Percentiles rank a stretch among this genome's conserved stretches.
Evolutionary conservation across 2,888 invertebrate genomes (phyloP).

Genomic region (Acleris cristana): DNA sequence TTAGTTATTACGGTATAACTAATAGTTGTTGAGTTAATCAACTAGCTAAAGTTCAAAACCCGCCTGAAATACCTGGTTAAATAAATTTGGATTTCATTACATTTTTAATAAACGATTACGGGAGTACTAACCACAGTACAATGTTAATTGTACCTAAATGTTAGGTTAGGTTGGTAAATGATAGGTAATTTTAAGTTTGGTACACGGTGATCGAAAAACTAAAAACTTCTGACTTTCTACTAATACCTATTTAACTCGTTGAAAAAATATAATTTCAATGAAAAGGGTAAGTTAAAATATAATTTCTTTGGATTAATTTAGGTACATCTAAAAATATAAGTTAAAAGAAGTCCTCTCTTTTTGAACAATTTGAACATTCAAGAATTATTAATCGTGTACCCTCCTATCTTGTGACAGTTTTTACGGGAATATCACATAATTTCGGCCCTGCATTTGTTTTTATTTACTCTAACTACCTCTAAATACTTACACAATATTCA

Average conservation of each 20-base stretch:
- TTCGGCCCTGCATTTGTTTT: constrained; percentile 35
- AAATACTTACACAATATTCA: constrained; percentile 32
- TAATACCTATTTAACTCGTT: too few relatives aligned
- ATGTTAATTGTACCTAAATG: too few relatives aligned
- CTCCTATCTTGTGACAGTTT: constrained; percentile 25
- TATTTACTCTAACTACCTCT: constrained; percentile 3
- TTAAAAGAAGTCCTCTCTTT: neutral
- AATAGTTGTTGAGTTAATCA: too few relatives aligned
- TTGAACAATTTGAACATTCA: neutral
- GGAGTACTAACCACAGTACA: too few relatives aligned
- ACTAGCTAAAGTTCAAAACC: too few relatives aligned
- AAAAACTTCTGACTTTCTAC: neutral
- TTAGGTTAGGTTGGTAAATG: too few relatives aligned
- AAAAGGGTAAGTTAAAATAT: neutral
- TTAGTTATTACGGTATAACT: too few relatives aligned
- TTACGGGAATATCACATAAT: constrained; percentile 38
- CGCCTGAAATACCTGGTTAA: neutral
- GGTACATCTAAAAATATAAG: neutral
- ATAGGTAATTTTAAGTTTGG: too few relatives aligned
- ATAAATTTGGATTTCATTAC: neutral
- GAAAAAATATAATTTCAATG: neutral
- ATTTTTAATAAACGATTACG: too few relatives aligned
- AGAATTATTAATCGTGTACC: constrained; percentile 3
- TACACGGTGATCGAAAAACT: too few relatives aligned
- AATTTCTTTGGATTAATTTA: constrained; percentile 18